Evolutionary conservation across 2,113 vertebrate genomes (phyloP).

Genomic region (Pteropus alecto): DNA sequence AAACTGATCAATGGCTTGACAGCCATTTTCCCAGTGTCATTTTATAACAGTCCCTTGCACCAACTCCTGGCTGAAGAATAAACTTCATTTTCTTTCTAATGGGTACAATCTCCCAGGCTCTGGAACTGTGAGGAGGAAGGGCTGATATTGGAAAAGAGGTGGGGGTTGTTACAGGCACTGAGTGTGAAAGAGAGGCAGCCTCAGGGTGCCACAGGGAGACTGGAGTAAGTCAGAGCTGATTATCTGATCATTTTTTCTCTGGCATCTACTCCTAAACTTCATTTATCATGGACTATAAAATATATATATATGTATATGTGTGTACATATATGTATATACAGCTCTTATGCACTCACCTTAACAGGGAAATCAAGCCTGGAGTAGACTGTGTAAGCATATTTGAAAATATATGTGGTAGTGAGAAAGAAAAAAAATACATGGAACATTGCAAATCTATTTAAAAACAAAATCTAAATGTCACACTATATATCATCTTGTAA

Average conservation of each 20-base stretch:
- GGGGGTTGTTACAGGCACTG: not conserved
- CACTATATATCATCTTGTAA: conserved; percentile 33
- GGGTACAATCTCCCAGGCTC: not conserved
- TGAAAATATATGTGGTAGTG: not conserved
- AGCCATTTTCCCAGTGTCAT: not conserved
- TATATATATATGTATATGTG: not conserved
- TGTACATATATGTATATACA: not conserved
- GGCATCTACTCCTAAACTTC: not conserved
- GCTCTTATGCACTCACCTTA: not conserved
- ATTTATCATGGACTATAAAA: not conserved
- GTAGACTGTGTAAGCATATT: conserved; percentile 14
- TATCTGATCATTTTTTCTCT: conserved; percentile 16
- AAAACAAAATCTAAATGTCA: conserved; percentile 66
- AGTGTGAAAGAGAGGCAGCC: not conserved
- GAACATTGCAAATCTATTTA: conserved; percentile 50
- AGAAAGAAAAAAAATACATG: not conserved
- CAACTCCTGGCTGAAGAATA: not conserved
- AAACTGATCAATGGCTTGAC: not conserved
- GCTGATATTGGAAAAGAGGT: not conserved
- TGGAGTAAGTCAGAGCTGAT: conserved; percentile 4
- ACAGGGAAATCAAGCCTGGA: not conserved
- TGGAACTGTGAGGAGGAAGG: not conserved
- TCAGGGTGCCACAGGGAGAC: not conserved
- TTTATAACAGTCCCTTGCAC: not conserved
- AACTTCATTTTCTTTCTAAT: not conserved